Evolutionary conservation across 2,113 vertebrate species (phyloP), one percentile per base, ranked within the genome.

Genomic region (Myrmecobius fasciatus): DNA sequence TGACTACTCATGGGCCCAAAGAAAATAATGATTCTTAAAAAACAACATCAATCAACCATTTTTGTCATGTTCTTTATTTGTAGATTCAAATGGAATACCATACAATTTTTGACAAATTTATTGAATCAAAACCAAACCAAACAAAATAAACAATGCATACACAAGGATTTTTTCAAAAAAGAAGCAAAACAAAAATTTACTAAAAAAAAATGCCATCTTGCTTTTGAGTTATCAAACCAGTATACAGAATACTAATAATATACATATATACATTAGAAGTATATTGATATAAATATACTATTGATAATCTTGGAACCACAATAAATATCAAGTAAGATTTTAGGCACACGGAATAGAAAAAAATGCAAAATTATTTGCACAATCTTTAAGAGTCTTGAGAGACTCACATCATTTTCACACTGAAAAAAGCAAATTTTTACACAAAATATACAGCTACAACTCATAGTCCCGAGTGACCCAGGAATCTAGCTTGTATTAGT

Each of bases 241-340:
- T 98, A 98, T 98, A 97, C 97, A 98, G 95, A 98, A 96, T 97
- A 96, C 96, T 98, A 98, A 98, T 98, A 99, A 98, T 98, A 99
- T 99, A 99, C 98, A 98, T 99, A 99, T 99, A 98, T 99, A 99
- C 99, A 99, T 96, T 97, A 98, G 97, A 98, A 98, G 99, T 99
- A 99, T 99, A 99, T 99, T 98, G 67, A 98, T 99, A 99, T 98
- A 99, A 99, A 99, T 99, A 99, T 99, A 99, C 99, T 99, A 98
- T 98, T 94, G 98, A 97, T 98, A 98, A 98, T 98, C 96, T 98
- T 99, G 98, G 99, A 99, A 99, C 97, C 98, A 99, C 98, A 99
- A 99, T 99, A 99, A 99, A 99, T 99, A 99, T 98, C 97, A 98
- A 98, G 97, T 99, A 98, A 98, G 97, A 97, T 98, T 99, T 98